Conservation (phyloP, 2,797 vertebrate genomes). For the Pseudochirops cupreus region DNA sequence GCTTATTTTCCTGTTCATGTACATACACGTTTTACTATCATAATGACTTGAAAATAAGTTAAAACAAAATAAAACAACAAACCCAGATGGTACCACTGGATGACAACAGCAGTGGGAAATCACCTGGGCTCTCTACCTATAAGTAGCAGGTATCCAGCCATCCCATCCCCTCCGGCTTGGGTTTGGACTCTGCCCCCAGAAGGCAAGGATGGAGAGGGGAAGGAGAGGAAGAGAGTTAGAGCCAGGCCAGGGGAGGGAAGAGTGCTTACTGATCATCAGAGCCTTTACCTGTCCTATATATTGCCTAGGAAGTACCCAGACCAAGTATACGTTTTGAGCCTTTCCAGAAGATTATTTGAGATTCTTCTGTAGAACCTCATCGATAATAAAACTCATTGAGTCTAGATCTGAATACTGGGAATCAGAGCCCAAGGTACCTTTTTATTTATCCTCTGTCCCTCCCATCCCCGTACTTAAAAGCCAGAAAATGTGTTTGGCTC, state of each 20-base stretch:
- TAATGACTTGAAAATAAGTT: not conserved
- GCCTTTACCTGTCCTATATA: not conserved
- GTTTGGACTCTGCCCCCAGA: not conserved
- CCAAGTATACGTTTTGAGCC: not conserved
- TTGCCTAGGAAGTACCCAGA: not conserved
- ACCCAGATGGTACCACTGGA: not conserved
- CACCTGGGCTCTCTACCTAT: not conserved
- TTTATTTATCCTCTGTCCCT: not conserved
- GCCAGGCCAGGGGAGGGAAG: not conserved
- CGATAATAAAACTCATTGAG: not conserved
- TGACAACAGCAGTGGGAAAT: not conserved
- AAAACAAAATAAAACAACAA: not conserved
- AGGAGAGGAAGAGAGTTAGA: not conserved
- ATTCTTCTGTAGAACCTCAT: not conserved
- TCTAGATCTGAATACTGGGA: not conserved
- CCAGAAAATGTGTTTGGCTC: not conserved
- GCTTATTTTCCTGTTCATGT: not conserved
- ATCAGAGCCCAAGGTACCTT: not conserved
- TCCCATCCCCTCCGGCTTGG: not conserved
- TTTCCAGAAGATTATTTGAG: not conserved
- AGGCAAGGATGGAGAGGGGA: not conserved
- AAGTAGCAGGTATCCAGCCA: not conserved
- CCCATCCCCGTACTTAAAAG: not conserved
- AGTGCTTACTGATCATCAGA: not conserved
- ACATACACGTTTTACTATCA: not conserved